Evolutionary conservation across 2,888 invertebrate genomes (phyloP).

Genomic region (Halictus ligatus): DNA sequence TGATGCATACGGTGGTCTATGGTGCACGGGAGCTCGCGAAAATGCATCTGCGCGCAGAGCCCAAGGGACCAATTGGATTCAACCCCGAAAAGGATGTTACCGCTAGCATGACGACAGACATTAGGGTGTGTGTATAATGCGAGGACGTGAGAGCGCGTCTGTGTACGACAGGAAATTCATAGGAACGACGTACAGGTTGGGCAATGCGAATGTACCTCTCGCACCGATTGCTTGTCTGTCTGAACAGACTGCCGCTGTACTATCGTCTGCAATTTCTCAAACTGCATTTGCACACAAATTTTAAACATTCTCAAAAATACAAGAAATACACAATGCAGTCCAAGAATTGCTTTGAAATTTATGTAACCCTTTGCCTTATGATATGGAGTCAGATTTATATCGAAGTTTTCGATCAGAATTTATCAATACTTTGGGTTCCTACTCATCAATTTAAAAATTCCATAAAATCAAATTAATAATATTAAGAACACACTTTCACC

Average conservation of each 20-base stretch:
- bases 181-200: neutral
- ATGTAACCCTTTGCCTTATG: neutral
- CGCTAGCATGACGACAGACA: conserved; percentile 71
- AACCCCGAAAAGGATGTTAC: conserved; percentile 63
- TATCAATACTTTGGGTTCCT: neutral
- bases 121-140: conserved; percentile 35
- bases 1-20: conserved; percentile 34
- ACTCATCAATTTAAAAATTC: neutral
- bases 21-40: conserved; percentile 37
- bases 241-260: neutral
- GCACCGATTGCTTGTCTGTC: neutral
- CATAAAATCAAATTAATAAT: neutral
- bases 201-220: neutral
- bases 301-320: neutral
- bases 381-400: too few relatives aligned
- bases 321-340: neutral
- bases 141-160: neutral
- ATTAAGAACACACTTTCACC: too few relatives aligned
- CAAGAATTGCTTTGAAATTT: neutral
- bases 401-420: neutral
- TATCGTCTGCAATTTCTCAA: neutral
- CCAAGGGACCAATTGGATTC: conserved; percentile 74
- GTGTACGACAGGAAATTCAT: conserved; percentile 1
- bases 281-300: neutral
- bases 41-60: conserved; percentile 6